Conservation (phyloP, 2,888 invertebrate genomes). For the Chalcosyrphus nemorum region DNA sequence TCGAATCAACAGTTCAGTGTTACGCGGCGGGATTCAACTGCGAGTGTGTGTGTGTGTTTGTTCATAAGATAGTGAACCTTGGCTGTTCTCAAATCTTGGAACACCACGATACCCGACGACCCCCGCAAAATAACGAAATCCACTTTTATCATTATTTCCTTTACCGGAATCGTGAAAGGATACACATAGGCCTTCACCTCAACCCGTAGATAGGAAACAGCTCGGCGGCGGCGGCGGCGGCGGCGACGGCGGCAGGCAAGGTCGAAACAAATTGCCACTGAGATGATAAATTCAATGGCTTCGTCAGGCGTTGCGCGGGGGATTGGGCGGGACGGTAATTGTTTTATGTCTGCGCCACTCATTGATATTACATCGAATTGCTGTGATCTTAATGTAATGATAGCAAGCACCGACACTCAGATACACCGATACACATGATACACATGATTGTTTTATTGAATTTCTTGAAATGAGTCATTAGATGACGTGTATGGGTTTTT, state of each 20-base stretch:
- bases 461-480: slow-evolving; percentile 58
- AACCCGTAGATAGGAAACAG: background rate
- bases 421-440: slow-evolving; percentile 29
- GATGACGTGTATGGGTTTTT: slow-evolving; percentile 35
- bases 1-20: slow-evolving; percentile 64
- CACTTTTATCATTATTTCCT: slow-evolving; percentile 22
- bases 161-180: slow-evolving; percentile 26
- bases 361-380: slow-evolving; percentile 67
- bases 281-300: slow-evolving; percentile 53
- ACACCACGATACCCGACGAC: background rate
- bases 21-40: background rate
- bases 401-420: slow-evolving; percentile 39
- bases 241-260: background rate
- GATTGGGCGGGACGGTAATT: slow-evolving; percentile 46
- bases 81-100: background rate
- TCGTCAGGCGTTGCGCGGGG: background rate
- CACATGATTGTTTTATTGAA: slow-evolving; percentile 58
- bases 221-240: too few relatives aligned
- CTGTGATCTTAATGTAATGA: slow-evolving; percentile 62
- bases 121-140: background rate
- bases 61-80: background rate
- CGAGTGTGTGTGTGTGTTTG: background rate
- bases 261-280: slow-evolving; percentile 40
- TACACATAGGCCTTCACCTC: slow-evolving; percentile 20
- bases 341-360: slow-evolving; percentile 64